A percentile compares a stretch with the other conserved stretches of the same genome.
phyloP scores from a whole-genome alignment of 2,113 vertebrate species.

The Syngnathus scovelli region DNA sequence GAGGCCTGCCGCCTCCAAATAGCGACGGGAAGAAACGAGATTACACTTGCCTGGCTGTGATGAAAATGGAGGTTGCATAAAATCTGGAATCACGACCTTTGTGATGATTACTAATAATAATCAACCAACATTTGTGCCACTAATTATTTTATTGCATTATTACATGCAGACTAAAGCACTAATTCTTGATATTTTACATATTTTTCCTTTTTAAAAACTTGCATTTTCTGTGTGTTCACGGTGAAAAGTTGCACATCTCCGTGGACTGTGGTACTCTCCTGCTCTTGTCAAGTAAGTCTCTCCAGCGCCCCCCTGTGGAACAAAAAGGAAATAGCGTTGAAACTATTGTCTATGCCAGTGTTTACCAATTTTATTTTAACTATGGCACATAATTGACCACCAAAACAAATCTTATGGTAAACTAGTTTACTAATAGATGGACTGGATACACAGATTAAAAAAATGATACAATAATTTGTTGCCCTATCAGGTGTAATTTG shows the following conservation, averaged over 20 bases:
- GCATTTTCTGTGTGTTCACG: neutral
- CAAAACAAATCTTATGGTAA: too few species aligned
- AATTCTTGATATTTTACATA: neutral
- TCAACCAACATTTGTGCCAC: neutral
- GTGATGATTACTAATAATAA: neutral
- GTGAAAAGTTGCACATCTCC: slow-evolving; percentile 46
- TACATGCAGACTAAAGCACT: neutral
- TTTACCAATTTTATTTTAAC: neutral
- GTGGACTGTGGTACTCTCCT: slow-evolving; percentile 29
- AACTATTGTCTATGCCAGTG: neutral
- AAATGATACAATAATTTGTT: too few species aligned
- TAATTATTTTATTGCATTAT: neutral
- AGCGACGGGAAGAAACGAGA: neutral
- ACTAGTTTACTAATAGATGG: too few species aligned
- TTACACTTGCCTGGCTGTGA: neutral
- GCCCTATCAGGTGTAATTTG: too few species aligned
- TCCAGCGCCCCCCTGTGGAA: slow-evolving; percentile 63
- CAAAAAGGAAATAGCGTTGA: neutral
- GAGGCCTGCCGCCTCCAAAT: too few species aligned
- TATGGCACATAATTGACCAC: too few species aligned
- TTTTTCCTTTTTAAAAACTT: neutral
- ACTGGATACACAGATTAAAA: too few species aligned
- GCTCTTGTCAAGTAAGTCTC: slow-evolving; percentile 24
- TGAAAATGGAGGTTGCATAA: neutral
- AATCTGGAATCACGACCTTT: neutral